Conservation (phyloP, 1,140 invertebrate genomes). For the Temnothorax curvispinosus region DNA sequence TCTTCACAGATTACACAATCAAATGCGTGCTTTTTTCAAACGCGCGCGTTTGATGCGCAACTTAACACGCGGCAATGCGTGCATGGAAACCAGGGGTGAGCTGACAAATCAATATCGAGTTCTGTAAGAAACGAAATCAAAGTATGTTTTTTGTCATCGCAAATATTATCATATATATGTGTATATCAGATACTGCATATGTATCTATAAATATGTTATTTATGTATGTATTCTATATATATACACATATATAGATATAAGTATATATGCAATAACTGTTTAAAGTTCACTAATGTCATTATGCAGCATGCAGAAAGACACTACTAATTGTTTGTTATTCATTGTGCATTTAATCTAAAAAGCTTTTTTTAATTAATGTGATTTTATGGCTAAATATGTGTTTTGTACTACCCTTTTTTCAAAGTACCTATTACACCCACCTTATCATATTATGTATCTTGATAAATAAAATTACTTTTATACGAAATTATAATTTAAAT, state of each 20-base stretch:
- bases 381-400: slow-evolving; percentile 5
- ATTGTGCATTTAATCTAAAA: background rate
- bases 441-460: slow-evolving; percentile 16
- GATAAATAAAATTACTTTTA: slow-evolving; percentile 26
- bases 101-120: slow-evolving; percentile 11
- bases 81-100: background rate
- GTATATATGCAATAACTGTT: slow-evolving; percentile 1
- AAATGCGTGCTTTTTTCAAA: too few relatives aligned
- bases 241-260: background rate
- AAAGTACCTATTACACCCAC: background rate
- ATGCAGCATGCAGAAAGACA: background rate
- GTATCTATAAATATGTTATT: background rate
- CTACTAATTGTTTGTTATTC: slow-evolving; percentile 18
- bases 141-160: background rate
- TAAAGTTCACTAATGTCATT: background rate
- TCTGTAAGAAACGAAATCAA: background rate
- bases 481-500: slow-evolving; percentile 4
- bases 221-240: background rate
- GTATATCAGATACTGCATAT: background rate
- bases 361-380: slow-evolving; percentile 11
- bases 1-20: too few relatives aligned
- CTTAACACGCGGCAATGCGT: too few relatives aligned
- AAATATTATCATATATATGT: background rate
- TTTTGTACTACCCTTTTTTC: background rate
- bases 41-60: too few relatives aligned